These are phyloP conservation scores for Takifugu ocellatus DNA, from an alignment of 2,797 vertebrate species.

Conservation along the genomic window DNA sequence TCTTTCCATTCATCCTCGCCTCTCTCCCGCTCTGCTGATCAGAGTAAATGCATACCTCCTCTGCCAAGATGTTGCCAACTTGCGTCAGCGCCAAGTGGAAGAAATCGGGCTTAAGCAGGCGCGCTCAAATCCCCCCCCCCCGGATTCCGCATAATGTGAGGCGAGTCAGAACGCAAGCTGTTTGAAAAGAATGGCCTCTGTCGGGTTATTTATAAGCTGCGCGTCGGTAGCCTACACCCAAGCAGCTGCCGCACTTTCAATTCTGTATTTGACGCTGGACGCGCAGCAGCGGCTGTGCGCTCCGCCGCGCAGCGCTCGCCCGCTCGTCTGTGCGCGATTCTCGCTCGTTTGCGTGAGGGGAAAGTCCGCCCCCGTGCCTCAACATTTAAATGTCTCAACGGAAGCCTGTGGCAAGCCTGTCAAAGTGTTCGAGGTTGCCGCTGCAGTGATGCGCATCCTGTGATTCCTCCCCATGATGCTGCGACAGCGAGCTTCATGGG, in stretches of 20 bases:
- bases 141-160: slow-evolving; percentile 3
- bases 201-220: slow-evolving; percentile 25
- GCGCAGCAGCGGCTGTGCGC: slow-evolving; percentile 5
- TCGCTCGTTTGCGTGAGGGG: neutral
- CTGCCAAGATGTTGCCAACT: slow-evolving; percentile 41
- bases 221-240: slow-evolving; percentile 11
- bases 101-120: slow-evolving; percentile 14
- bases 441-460: slow-evolving; percentile 6
- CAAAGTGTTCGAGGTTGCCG: neutral
- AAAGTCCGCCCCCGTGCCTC: neutral
- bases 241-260: slow-evolving; percentile 47
- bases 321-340: neutral
- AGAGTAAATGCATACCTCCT: slow-evolving; percentile 36
- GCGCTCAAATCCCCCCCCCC: slow-evolving; percentile 2
- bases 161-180: neutral
- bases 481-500: neutral
- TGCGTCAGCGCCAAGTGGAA: slow-evolving; percentile 34
- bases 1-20: slow-evolving; percentile 14
- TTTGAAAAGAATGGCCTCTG: too few relatives aligned
- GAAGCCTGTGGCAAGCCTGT: neutral
- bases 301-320: neutral
- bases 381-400: neutral
- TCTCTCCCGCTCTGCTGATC: slow-evolving; percentile 2
- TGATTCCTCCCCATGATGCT: neutral
- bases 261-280: slow-evolving; percentile 25